These are phyloP conservation scores for Lithobius niger DNA, from an alignment of 1,140 invertebrate species.

Conservation along the genomic window DNA sequence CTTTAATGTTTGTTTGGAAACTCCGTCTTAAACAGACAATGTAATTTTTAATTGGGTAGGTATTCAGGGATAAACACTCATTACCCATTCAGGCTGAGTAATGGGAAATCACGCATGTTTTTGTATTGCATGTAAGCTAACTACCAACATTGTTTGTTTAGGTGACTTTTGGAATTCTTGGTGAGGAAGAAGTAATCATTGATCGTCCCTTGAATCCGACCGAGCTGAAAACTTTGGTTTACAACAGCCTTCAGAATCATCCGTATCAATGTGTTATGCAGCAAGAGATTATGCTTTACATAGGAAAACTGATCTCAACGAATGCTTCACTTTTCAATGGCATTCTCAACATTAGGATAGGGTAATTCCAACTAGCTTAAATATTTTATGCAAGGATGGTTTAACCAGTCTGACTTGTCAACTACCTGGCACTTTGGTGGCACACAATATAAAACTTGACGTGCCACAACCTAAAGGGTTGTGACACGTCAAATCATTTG, in stretches of 20 bases:
- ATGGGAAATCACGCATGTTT: too few relatives aligned
- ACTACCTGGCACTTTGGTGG: too few relatives aligned
- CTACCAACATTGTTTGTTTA: slow-evolving; percentile 28
- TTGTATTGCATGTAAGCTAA: slow-evolving; percentile 5
- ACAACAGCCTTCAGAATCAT: slow-evolving; percentile 68
- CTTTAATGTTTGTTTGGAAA: too few relatives aligned
- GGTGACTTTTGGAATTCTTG: slow-evolving; percentile 89
- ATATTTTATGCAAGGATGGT: too few relatives aligned
- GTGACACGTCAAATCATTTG: too few relatives aligned
- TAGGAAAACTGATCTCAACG: slow-evolving; percentile 82
- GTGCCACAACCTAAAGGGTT: too few relatives aligned
- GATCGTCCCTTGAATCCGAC: slow-evolving; percentile 91
- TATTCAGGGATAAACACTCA: too few relatives aligned
- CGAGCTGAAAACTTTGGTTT: slow-evolving; percentile 77
- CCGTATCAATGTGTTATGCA: slow-evolving; percentile 94
- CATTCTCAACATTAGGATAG: slow-evolving; percentile 88
- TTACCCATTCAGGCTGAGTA: too few relatives aligned
- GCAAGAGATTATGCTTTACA: slow-evolving; percentile 85
- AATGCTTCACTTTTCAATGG: slow-evolving; percentile 86
- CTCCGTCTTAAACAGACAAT: too few relatives aligned
- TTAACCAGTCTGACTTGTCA: too few relatives aligned
- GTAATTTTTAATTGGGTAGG: too few relatives aligned
- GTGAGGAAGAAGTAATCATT: slow-evolving; percentile 85
- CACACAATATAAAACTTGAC: too few relatives aligned
- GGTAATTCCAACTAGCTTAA: slow-evolving; percentile 46